These are phyloP conservation scores for Lagocephalus sceleratus DNA, from an alignment of 2,797 vertebrate genomes.

Conservation along the genomic window DNA sequence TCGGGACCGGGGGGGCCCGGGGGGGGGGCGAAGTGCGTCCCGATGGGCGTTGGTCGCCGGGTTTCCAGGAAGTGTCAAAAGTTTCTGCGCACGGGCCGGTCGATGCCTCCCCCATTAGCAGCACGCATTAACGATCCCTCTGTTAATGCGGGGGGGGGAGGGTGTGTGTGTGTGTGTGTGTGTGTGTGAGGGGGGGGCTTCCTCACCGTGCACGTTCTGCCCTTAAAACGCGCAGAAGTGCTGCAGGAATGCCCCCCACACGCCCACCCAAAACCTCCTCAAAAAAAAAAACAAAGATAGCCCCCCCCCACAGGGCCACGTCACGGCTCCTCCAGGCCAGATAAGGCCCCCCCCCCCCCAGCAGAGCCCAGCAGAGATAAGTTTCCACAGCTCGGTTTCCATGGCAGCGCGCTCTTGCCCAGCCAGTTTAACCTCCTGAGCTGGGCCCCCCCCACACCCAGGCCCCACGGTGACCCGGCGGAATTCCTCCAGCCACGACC, in stretches of 20 bases:
- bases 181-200: no score
- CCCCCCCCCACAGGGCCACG: no score
- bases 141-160: no score
- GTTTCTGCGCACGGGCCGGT: constrained; percentile 32
- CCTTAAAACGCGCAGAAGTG: no score
- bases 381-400: constrained; percentile 69
- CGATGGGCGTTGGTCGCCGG: constrained; percentile 53
- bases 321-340: not conserved
- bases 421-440: constrained; percentile 68
- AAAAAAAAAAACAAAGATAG: no score
- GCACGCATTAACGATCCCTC: constrained; percentile 62
- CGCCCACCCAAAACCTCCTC: no score
- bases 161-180: no score
- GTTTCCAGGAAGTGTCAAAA: constrained; percentile 58
- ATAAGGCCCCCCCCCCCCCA: constrained; percentile 17
- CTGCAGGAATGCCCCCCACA: no score
- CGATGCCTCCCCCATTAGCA: constrained; percentile 60
- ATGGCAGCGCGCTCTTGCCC: constrained; percentile 64
- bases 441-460: constrained; percentile 64
- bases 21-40: no score
- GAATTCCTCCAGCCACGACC: not conserved
- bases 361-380: constrained; percentile 46
- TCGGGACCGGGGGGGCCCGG: no score
- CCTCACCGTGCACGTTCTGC: no score
- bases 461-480: constrained; percentile 31